Evolutionary conservation across 1,140 invertebrate genomes (phyloP).

Genomic region (Drosophila orosa): DNA sequence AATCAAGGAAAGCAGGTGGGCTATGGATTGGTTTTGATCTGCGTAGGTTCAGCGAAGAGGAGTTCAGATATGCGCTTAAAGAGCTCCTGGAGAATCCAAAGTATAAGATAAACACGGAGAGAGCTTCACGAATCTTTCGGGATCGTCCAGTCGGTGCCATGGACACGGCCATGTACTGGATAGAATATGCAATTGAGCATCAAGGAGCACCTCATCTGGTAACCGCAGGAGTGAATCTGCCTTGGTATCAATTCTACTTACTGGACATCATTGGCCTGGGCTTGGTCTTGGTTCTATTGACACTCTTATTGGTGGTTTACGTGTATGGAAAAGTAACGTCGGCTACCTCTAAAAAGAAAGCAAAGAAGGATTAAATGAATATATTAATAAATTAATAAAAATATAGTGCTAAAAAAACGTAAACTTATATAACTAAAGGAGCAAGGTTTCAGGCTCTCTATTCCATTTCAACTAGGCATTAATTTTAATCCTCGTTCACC

Average conservation of each 20-base stretch:
- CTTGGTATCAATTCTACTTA: constrained; percentile 87
- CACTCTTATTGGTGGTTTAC: constrained; percentile 9
- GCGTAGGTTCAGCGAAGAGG: constrained; percentile 44
- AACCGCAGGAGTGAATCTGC: constrained; percentile 85
- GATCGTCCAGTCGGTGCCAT: constrained; percentile 85
- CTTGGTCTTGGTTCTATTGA: constrained; percentile 18
- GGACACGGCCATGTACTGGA: constrained; percentile 87
- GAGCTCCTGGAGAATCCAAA: constrained; percentile 84
- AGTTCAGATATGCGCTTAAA: constrained; percentile 76
- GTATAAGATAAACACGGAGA: constrained; percentile 79
- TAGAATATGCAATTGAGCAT: constrained; percentile 87
- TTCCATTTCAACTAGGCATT: not conserved
- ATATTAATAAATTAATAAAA: not conserved
- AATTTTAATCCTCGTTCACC: not conserved
- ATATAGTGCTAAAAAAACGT: not conserved
- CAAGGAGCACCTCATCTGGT: constrained; percentile 86
- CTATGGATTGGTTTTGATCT: constrained; percentile 53
- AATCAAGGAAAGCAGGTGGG: constrained; percentile 38
- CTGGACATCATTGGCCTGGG: constrained; percentile 85
- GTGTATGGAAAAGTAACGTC: constrained; percentile 5
- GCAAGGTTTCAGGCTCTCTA: not conserved
- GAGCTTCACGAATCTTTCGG: constrained; percentile 84
- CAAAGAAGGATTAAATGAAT: constrained; percentile 22
- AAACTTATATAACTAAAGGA: not conserved
- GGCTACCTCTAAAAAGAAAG: constrained; percentile 3